Conservation (phyloP, 2,113 vertebrate species). For the Callithrix jacchus region DNA sequence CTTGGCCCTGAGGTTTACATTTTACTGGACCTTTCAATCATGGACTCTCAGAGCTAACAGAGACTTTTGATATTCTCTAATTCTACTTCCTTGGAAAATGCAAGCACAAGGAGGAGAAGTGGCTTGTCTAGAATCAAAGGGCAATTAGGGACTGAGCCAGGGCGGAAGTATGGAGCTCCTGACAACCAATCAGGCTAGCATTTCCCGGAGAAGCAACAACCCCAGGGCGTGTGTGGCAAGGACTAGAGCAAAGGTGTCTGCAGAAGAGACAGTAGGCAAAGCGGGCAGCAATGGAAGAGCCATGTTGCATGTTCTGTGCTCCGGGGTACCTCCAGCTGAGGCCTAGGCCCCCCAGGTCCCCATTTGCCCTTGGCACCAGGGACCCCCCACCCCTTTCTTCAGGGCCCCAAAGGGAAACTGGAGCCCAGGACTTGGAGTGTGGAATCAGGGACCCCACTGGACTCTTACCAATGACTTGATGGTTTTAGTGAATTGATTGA, state of each 20-base stretch:
- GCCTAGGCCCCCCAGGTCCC: neutral
- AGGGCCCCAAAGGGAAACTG: conserved; percentile 41
- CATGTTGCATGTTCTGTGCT: conserved; percentile 25
- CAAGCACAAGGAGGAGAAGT: neutral
- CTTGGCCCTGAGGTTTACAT: neutral
- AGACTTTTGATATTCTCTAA: neutral
- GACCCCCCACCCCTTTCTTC: conserved; percentile 34
- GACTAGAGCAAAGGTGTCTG: neutral
- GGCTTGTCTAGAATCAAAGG: conserved; percentile 5
- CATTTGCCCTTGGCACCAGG: conserved; percentile 32
- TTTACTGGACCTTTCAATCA: neutral
- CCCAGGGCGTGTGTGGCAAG: neutral
- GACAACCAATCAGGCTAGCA: neutral
- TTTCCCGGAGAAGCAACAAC: neutral
- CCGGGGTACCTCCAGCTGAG: conserved; percentile 13
- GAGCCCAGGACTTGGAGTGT: conserved; percentile 66
- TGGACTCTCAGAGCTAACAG: neutral
- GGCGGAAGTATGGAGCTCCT: neutral
- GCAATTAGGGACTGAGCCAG: neutral
- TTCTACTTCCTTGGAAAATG: neutral
- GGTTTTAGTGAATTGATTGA: conserved; percentile 95
- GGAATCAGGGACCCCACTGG: conserved; percentile 60
- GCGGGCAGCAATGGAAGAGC: neutral
- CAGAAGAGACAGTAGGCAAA: neutral
- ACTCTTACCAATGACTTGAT: conserved; percentile 97